phyloP scores from a whole-genome alignment of 2,113 vertebrate species.

The Tylochromis polylepis region DNA sequence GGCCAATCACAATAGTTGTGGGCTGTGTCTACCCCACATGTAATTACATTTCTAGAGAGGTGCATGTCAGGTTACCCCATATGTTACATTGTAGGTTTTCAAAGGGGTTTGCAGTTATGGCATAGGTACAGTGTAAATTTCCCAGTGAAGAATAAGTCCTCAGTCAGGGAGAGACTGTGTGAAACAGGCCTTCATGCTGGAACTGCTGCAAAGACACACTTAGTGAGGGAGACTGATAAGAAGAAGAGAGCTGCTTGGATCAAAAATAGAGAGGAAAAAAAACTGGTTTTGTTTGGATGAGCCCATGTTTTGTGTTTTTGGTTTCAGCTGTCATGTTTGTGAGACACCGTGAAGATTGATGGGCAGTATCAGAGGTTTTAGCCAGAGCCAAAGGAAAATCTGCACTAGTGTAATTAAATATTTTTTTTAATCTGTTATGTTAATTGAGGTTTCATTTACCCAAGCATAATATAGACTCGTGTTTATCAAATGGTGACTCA shows the following conservation, averaged over 20 bases:
- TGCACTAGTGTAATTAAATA: background rate
- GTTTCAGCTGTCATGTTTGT: background rate
- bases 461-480: background rate
- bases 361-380: background rate
- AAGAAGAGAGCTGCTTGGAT: background rate
- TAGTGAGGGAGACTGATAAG: background rate
- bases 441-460: background rate
- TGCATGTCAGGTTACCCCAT: rapidly evolving
- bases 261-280: background rate
- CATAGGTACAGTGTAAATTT: background rate
- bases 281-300: background rate
- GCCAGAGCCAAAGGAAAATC: background rate
- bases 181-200: too few relatives aligned
- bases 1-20: background rate
- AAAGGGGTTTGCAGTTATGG: background rate
- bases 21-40: background rate
- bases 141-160: too few relatives aligned
- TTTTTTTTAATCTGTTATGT: background rate
- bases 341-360: background rate
- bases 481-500: background rate
- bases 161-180: too few relatives aligned
- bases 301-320: background rate
- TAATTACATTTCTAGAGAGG: background rate
- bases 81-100: background rate
- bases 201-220: too few relatives aligned